Evolutionary conservation across 2,113 vertebrate species (phyloP).

Genomic region (Nipponia nippon): DNA sequence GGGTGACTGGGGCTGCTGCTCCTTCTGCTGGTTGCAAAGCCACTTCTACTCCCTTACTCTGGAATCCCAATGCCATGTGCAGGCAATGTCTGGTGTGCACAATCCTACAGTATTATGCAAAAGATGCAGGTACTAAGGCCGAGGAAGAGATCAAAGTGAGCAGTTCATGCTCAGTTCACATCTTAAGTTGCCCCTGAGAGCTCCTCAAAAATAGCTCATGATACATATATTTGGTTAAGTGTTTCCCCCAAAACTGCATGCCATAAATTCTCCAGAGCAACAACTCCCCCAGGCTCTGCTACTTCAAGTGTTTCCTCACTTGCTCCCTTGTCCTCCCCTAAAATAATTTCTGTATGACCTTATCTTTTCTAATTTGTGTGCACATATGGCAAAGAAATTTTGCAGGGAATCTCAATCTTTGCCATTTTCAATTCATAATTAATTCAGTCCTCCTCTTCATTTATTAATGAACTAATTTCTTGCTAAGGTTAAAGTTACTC

Average conservation of each 20-base stretch:
- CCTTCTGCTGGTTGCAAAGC: not conserved
- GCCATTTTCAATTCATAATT: conserved; percentile 11
- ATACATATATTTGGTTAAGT: not conserved
- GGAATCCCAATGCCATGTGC: not conserved
- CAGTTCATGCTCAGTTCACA: not conserved
- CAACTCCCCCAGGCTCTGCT: not conserved
- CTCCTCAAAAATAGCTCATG: not conserved
- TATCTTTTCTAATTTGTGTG: not conserved
- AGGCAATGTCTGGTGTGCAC: not conserved
- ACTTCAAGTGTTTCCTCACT: not conserved
- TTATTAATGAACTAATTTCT: conserved; percentile 54
- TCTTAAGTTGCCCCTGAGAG: not conserved
- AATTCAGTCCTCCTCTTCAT: not conserved
- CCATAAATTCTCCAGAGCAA: not conserved
- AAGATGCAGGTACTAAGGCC: not conserved
- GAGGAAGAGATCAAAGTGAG: not conserved
- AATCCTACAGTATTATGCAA: not conserved
- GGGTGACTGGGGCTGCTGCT: not conserved
- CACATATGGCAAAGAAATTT: not conserved
- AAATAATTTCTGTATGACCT: not conserved
- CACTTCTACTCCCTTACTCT: not conserved
- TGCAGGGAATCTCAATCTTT: not conserved
- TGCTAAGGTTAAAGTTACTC: not conserved
- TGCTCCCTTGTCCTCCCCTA: not conserved
- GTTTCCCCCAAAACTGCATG: not conserved